A percentile compares a stretch with the other conserved stretches of the same genome.
Conservation (phyloP, 2,113 vertebrate species). For the Tetrao urogallus region DNA sequence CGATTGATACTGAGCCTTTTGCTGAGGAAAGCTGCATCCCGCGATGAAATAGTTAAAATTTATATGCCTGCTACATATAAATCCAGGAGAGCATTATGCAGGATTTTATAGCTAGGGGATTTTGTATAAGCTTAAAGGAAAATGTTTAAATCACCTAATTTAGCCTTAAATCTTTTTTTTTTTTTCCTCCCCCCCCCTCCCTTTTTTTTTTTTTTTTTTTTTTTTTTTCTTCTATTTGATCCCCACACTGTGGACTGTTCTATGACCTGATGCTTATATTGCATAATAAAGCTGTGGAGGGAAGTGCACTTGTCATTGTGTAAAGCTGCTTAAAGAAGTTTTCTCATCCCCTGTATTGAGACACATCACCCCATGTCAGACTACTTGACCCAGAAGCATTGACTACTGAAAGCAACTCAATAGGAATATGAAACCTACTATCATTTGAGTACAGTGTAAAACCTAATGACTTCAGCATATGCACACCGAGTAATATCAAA, state of each 20-base stretch:
- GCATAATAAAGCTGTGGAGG: slow-evolving; percentile 80
- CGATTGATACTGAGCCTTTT: neutral
- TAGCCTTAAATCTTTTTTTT: slow-evolving; percentile 80
- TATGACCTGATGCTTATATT: slow-evolving; percentile 83
- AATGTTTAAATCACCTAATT: slow-evolving; percentile 89
- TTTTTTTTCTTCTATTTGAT: slow-evolving; percentile 78
- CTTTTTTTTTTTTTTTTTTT: neutral
- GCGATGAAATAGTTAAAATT: slow-evolving; percentile 82
- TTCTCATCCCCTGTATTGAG: slow-evolving; percentile 81
- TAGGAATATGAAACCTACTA: slow-evolving; percentile 81
- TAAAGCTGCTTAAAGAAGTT: slow-evolving; percentile 84
- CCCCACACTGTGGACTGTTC: slow-evolving; percentile 76
- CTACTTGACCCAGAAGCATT: slow-evolving; percentile 83
- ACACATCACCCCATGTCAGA: slow-evolving; percentile 81
- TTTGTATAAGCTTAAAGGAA: slow-evolving; percentile 88
- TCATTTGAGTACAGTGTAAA: slow-evolving; percentile 79
- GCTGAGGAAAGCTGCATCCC: slow-evolving; percentile 22
- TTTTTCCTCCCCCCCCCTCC: too few species aligned
- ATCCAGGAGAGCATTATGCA: slow-evolving; percentile 84
- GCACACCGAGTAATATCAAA: slow-evolving; percentile 84
- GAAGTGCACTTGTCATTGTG: slow-evolving; percentile 78
- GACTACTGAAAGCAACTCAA: slow-evolving; percentile 78
- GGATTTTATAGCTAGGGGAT: slow-evolving; percentile 86
- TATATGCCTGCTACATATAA: slow-evolving; percentile 84
- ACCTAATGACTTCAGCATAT: slow-evolving; percentile 85